Base-by-base conservation (phyloP, 2,797 vertebrate species). In the Mormyrus hasselquistii region DNA sequence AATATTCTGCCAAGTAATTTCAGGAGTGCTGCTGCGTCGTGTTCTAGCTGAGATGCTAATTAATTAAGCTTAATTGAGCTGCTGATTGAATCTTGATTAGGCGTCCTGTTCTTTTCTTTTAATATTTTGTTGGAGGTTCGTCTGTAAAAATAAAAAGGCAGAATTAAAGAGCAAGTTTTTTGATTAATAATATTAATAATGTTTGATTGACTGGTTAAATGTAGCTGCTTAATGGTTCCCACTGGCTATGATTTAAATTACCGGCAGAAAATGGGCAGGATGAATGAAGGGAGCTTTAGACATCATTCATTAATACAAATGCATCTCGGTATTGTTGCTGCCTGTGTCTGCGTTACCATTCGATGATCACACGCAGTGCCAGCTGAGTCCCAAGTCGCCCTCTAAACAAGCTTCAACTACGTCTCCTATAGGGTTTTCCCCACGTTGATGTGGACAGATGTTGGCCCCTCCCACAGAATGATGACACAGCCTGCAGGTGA, bases 121-220 rank as follows among this genome's bases (percentile, higher is more conserved):
- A 73, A 53, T 14, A 34, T 84, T 84, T 84, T 83, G 76, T 84
- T 84, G 47, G 47, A 84, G 82, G 44, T 84, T 9, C 49, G n/a
- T 84, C 41, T 29, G 47, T 47, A 84, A 84, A 84, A 50, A 84
- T 49, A 25, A 50, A 49, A 84, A 25, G 47, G 47, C 82, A 49
- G 44, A 84, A 84, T 41, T 79, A 79, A 41, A 79, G 73, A 79
- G 73, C 73, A 41, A 79, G 73, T 79, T 79, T 79, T 79, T 79
- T 79, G 38, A 79, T 41, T 79, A 79, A 79, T 79, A 79, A 79
- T 79, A 79, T 79, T 79, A 79, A 79, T 79, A 79, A 79, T 79
- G 38, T 79, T 79, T 44, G 38, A 44, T 79, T 79, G 73, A 41
- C 73, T 79, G 38, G 73, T 79, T 79, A 79, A 79, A 79, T 79